Conservation (phyloP, 2,797 vertebrate species). For the Zalophus californianus region DNA sequence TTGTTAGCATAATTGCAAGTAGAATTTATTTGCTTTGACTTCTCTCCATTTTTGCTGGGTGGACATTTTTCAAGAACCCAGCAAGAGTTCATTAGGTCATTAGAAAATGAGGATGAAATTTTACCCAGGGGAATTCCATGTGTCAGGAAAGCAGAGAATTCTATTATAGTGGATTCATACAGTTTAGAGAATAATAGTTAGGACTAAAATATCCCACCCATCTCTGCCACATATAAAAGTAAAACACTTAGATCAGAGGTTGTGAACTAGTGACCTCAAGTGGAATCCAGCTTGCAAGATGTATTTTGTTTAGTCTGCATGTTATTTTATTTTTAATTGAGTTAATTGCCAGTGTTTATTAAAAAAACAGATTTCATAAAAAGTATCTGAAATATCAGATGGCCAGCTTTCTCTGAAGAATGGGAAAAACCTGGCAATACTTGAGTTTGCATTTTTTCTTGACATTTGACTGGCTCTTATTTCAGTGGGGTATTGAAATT, state of each 20-base stretch:
- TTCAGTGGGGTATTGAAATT: not conserved
- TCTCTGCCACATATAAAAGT: constrained; percentile 48
- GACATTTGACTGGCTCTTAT: not conserved
- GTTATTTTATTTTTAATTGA: constrained; percentile 1
- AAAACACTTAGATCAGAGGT: not conserved
- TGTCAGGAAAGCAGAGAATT: constrained; percentile 7
- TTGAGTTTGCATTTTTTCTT: constrained; percentile 8
- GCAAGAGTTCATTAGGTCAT: constrained; percentile 13
- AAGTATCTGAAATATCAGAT: constrained; percentile 33
- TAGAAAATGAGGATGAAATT: constrained; percentile 34
- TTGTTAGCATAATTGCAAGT: constrained; percentile 24
- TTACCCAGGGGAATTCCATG: not conserved
- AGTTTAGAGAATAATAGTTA: not conserved
- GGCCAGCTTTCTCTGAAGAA: constrained; percentile 37
- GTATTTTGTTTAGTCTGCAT: not conserved
- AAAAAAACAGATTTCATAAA: constrained; percentile 43
- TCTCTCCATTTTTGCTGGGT: constrained; percentile 15
- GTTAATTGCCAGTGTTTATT: not conserved
- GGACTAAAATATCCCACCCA: not conserved
- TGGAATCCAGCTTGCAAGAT: not conserved
- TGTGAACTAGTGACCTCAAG: not conserved
- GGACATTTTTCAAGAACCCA: constrained; percentile 6
- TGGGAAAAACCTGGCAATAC: not conserved
- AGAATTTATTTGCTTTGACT: constrained; percentile 37
- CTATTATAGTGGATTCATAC: not conserved